These are phyloP conservation scores for Mesocentrotus franciscanus DNA, from an alignment of 53 echinoderm and acorn worm genomes.

Conservation along the genomic window DNA sequence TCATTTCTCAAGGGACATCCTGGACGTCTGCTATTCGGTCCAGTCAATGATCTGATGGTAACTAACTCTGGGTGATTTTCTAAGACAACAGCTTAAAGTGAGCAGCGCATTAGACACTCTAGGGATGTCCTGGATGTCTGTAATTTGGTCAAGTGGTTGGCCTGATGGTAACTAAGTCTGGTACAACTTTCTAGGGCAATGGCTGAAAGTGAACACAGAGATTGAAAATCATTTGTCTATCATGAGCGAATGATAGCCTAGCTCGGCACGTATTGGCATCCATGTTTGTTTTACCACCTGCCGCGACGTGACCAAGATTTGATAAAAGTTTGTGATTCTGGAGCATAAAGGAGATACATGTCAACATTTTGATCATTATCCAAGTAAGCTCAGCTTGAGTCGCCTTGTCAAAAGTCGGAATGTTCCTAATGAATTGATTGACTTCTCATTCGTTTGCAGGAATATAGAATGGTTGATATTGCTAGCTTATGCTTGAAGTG, in stretches of 20 bases:
- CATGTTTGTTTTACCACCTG: constrained; percentile 49
- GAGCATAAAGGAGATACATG: not conserved
- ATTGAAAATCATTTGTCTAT: not conserved
- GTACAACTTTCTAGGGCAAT: not conserved
- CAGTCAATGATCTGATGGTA: not conserved
- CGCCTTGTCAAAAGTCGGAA: not conserved
- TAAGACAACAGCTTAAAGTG: not conserved
- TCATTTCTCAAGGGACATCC: not conserved
- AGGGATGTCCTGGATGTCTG: no score
- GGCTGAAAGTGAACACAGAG: not conserved
- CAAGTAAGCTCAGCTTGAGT: not conserved
- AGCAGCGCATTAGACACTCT: no score
- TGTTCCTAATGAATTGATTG: not conserved
- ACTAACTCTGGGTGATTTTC: not conserved
- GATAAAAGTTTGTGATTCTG: not conserved
- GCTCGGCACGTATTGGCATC: constrained; percentile 14
- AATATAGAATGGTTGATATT: not conserved
- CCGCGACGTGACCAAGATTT: not conserved
- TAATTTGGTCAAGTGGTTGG: no score
- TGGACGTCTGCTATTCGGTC: not conserved
- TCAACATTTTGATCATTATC: not conserved
- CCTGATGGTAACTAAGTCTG: no score
- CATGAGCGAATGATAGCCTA: not conserved
- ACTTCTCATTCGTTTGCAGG: not conserved
- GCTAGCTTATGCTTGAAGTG: not conserved